A percentile compares a stretch with the other conserved stretches of the same genome.
Conservation (phyloP, 2,113 vertebrate genomes). For the Dicaeum eximium region DNA sequence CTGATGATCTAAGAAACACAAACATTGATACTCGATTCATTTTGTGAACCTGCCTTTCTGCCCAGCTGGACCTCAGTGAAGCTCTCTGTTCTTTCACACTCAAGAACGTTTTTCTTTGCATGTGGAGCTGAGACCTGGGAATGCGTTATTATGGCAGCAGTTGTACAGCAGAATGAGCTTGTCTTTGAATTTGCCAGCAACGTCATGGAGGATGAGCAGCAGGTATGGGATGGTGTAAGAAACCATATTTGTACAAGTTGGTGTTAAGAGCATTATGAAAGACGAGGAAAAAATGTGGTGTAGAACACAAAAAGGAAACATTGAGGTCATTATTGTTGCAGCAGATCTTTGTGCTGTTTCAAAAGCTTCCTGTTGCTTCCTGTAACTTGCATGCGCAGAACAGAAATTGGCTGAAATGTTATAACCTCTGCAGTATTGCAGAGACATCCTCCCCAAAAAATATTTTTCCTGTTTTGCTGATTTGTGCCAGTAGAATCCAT, state of each 20-base stretch:
- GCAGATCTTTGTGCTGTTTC: constrained; percentile 26
- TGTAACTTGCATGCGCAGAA: background rate
- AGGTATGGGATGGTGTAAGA: constrained; percentile 70
- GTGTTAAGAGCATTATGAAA: background rate
- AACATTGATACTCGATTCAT: background rate
- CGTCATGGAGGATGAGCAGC: constrained; percentile 84
- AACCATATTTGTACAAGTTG: background rate
- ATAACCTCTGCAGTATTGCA: background rate
- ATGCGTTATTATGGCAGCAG: constrained; percentile 83
- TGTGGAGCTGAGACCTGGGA: constrained; percentile 74
- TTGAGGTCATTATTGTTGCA: constrained; percentile 12
- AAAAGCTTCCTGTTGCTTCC: constrained; percentile 48
- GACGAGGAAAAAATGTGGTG: background rate
- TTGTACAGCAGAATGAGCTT: constrained; percentile 88
- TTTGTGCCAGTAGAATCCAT: background rate
- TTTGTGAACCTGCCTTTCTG: background rate
- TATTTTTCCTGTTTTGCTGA: background rate
- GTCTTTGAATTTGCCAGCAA: constrained; percentile 94
- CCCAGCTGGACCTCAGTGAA: background rate
- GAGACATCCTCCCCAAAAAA: background rate
- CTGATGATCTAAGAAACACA: background rate
- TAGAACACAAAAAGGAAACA: background rate
- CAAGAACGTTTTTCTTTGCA: constrained; percentile 42
- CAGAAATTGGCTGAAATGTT: constrained; percentile 1
- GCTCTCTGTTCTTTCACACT: background rate